Conservation (phyloP, 2,888 invertebrate genomes). For the Lasiommata megera region DNA sequence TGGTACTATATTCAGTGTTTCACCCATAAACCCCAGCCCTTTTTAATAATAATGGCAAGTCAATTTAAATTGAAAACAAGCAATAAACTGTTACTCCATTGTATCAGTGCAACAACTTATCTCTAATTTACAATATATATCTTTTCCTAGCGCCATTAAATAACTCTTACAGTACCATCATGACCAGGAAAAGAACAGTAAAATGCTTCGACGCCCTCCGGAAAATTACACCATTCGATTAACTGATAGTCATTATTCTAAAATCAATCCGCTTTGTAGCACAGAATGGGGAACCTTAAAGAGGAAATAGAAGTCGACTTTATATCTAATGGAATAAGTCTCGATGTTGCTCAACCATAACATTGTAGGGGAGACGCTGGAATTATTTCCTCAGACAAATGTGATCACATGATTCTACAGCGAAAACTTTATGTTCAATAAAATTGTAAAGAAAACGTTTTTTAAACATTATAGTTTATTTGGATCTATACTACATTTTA, state of each 20-base stretch:
- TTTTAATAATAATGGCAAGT: too few relatives aligned
- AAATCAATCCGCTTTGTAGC: slow-evolving; percentile 44
- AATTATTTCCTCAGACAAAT: slow-evolving; percentile 37
- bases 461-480: too few relatives aligned
- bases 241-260: slow-evolving; percentile 47
- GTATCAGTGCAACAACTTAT: too few relatives aligned
- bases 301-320: slow-evolving; percentile 26
- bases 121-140: slow-evolving; percentile 3
- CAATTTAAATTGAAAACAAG: too few relatives aligned
- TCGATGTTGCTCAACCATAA: slow-evolving; percentile 23
- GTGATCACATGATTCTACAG: slow-evolving; percentile 40
- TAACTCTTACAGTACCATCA: slow-evolving; percentile 28
- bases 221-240: slow-evolving; percentile 42
- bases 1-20: too few relatives aligned
- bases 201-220: slow-evolving; percentile 37
- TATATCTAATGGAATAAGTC: slow-evolving; percentile 20
- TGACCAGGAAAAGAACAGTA: slow-evolving; percentile 31
- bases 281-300: slow-evolving; percentile 34
- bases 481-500: too few relatives aligned
- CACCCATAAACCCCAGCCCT: too few relatives aligned
- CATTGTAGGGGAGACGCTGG: slow-evolving; percentile 28
- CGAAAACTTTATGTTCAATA: slow-evolving; percentile 33
- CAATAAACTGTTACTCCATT: too few relatives aligned
- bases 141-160: slow-evolving; percentile 25
- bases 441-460: not conserved